Conservation (phyloP, 2,888 invertebrate species). For the Campoplex capitator region DNA sequence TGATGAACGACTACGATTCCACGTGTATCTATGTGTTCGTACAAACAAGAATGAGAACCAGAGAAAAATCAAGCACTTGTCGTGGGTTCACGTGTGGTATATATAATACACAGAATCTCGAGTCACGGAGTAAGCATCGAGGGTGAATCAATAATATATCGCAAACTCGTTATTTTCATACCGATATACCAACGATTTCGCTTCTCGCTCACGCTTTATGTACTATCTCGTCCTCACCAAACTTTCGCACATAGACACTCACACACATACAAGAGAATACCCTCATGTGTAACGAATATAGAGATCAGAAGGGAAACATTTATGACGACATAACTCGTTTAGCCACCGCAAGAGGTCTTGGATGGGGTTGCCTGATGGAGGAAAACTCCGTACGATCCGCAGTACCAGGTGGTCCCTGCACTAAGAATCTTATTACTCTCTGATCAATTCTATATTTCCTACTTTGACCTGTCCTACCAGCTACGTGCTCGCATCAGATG, state of each 20-base stretch:
- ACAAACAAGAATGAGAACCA: conserved; percentile 38
- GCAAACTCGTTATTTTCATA: conserved; percentile 70
- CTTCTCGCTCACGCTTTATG: not conserved
- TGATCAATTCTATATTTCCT: conserved; percentile 65
- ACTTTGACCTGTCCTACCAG: conserved; percentile 28
- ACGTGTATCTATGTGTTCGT: not conserved
- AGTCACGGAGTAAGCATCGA: conserved; percentile 26
- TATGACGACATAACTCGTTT: conserved; percentile 77
- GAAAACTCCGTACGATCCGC: conserved; percentile 22
- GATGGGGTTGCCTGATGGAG: conserved; percentile 47
- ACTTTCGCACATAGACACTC: conserved; percentile 7
- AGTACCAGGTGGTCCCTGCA: conserved; percentile 67
- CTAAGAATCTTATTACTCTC: conserved; percentile 69
- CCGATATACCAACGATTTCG: conserved; percentile 45
- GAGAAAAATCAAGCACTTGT: conserved; percentile 18
- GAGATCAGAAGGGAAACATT: conserved; percentile 74
- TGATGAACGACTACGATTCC: conserved; percentile 40
- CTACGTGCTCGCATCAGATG: not conserved
- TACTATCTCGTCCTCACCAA: conserved; percentile 34
- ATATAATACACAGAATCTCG: not conserved
- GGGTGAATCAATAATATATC: conserved; percentile 69
- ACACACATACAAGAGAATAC: not conserved
- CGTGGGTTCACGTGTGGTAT: not conserved
- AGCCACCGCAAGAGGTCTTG: conserved; percentile 61
- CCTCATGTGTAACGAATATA: conserved; percentile 57